Percentiles rank a stretch among this genome's conserved stretches.
Conservation (phyloP, 2,797 vertebrate species). For the Artibeus lituratus region DNA sequence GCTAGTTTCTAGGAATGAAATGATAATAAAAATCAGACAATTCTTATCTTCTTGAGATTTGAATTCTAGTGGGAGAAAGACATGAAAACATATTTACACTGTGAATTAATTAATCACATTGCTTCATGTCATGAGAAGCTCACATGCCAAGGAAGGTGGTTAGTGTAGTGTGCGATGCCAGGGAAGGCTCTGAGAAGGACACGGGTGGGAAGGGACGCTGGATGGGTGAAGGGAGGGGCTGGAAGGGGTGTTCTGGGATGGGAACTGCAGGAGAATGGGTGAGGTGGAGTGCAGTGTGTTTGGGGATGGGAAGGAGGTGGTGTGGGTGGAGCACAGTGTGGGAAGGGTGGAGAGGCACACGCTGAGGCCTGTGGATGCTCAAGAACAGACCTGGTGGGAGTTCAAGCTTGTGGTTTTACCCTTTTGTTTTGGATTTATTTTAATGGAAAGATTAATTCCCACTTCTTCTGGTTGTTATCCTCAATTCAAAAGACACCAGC, state of each 20-base stretch:
- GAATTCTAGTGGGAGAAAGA: not conserved
- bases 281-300: accelerated
- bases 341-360: no score
- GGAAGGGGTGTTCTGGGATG: accelerated
- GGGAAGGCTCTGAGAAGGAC: not conserved
- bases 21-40: not conserved
- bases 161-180: not conserved
- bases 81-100: not conserved
- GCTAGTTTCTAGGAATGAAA: slow-evolving; percentile 1
- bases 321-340: accelerated
- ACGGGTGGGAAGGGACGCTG: no score
- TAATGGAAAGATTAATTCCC: not conserved
- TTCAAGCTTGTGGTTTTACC: not conserved
- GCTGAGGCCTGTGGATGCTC: not conserved
- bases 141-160: not conserved
- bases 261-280: not conserved
- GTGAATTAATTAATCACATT: not conserved
- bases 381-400: not conserved
- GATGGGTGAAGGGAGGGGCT: accelerated
- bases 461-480: not conserved
- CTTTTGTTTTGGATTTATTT: not conserved
- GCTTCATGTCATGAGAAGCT: not conserved
- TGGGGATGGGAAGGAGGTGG: not conserved
- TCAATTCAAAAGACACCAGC: not conserved
- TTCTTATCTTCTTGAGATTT: not conserved